Evolutionary conservation across 2,888 invertebrate species (phyloP), one percentile per base, ranked within the genome.

Genomic region (Therioaphis trifolii): DNA sequence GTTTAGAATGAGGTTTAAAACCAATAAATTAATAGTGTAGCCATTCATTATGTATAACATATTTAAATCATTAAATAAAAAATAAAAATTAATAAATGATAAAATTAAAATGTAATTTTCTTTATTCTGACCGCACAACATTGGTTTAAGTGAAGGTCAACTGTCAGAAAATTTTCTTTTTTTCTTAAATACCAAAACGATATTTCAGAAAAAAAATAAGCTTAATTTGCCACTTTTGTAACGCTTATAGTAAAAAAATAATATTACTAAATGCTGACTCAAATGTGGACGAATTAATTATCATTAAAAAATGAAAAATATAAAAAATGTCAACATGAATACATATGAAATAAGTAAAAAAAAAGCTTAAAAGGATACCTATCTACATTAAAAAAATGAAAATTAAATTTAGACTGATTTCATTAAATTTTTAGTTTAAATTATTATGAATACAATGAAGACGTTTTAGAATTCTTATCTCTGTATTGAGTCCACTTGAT

Each of bases 161-260:
- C 82, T 82, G 82, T 82, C 82, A 35, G 74, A 82, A 82, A 82
- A 82, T 82, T 49, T 18, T 49, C 9, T 52, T 74, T 24, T 14
- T 72, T 66, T 52, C 61, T 35, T 0, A 63, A 29, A 15, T 74
- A 82, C 5, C 74, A 82, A 82, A 82, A 82, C 72, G 18, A 52
- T 82, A 72, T 4, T 24, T 40, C 29, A 82, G 49, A 52, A 7
- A 5, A 82, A 49, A 15, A 63, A 14, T 82, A 49, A 29, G 43
- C 61, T 82, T 82, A 72, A 29, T 82, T 58, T 82, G 5, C 80
- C 80, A 82, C 80, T 63, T 72, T 82, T 82, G 80, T 82, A 82
- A 82, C 80, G 80, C 80, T 72, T 29, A 24, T 82, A 82, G 71
- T 72, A 49, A 72, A 72, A 49, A n/a, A n/a, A n/a, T 49, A 24